Evolutionary conservation across 1,140 invertebrate species (phyloP).

Genomic region (Drosophila pseudoobscura): DNA sequence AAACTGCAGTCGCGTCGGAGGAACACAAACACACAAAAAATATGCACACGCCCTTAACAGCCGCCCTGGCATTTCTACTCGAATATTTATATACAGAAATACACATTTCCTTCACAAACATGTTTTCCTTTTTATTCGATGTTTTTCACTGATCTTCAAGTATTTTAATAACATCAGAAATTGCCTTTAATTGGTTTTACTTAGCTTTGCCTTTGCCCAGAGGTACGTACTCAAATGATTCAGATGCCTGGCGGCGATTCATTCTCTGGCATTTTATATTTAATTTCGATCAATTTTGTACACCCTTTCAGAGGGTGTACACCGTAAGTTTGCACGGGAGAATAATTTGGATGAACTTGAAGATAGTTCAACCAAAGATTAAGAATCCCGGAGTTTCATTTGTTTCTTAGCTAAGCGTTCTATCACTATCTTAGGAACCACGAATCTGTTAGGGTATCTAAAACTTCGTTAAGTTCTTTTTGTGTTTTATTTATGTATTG

Average conservation of each 20-base stretch:
- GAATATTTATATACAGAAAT: slow-evolving; percentile 8
- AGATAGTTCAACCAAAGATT: no score
- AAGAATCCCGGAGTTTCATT: no score
- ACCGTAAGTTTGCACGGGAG: no score
- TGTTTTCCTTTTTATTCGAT: slow-evolving; percentile 32
- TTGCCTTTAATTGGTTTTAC: slow-evolving; percentile 57
- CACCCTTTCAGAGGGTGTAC: no score
- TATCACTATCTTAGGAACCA: not conserved
- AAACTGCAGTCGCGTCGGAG: slow-evolving; percentile 50
- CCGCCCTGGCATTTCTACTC: slow-evolving; percentile 7
- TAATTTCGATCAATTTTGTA: slow-evolving; percentile 15
- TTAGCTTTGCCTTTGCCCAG: slow-evolving; percentile 3
- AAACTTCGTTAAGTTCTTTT: no score
- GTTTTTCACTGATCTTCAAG: slow-evolving; percentile 16
- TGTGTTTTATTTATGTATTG: not conserved
- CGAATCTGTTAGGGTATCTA: no score
- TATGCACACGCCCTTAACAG: slow-evolving; percentile 49
- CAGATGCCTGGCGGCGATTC: slow-evolving; percentile 20
- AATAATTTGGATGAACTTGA: no score
- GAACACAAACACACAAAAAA: slow-evolving; percentile 13
- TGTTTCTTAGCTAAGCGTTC: no score
- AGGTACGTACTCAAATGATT: slow-evolving; percentile 33
- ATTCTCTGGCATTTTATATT: slow-evolving; percentile 11
- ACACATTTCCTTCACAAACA: slow-evolving; percentile 7
- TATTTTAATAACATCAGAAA: slow-evolving; percentile 30